These are phyloP conservation scores for Oreortyx pictus DNA, from an alignment of 2,797 vertebrate genomes.

Conservation along the genomic window DNA sequence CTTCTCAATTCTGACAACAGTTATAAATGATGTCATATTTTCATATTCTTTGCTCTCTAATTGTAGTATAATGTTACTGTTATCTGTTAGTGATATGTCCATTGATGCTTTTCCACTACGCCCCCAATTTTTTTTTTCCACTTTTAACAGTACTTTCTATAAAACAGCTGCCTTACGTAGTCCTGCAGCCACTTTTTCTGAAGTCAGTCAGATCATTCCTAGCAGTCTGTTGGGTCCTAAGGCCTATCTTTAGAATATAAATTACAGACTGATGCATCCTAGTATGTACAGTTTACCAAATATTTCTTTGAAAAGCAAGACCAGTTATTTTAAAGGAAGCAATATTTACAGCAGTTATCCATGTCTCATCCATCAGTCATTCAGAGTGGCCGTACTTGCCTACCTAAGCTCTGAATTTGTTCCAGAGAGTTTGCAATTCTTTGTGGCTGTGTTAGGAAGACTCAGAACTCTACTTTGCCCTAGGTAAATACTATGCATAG, in stretches of 20 bases:
- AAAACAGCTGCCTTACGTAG: not conserved
- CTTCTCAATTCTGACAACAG: not conserved
- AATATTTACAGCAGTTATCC: not conserved
- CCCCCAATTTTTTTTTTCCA: too few species aligned
- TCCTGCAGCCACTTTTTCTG: not conserved
- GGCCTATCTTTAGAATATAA: not conserved
- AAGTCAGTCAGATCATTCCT: not conserved
- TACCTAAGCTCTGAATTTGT: not conserved
- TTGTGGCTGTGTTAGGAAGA: not conserved
- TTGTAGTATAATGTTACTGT: not conserved
- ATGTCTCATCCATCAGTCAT: not conserved
- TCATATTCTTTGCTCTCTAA: not conserved
- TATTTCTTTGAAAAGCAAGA: not conserved
- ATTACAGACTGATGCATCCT: fast-evolving
- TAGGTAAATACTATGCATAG: not conserved
- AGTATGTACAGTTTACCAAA: not conserved
- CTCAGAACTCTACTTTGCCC: not conserved
- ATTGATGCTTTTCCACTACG: not conserved
- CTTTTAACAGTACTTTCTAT: not conserved
- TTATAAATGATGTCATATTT: not conserved
- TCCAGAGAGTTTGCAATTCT: not conserved
- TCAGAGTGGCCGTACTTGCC: not conserved
- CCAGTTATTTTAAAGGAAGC: not conserved
- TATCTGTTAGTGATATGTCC: not conserved
- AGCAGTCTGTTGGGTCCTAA: not conserved